These are phyloP conservation scores for Neostethus bicornis DNA, from an alignment of 2,797 vertebrate species.

Conservation along the genomic window DNA sequence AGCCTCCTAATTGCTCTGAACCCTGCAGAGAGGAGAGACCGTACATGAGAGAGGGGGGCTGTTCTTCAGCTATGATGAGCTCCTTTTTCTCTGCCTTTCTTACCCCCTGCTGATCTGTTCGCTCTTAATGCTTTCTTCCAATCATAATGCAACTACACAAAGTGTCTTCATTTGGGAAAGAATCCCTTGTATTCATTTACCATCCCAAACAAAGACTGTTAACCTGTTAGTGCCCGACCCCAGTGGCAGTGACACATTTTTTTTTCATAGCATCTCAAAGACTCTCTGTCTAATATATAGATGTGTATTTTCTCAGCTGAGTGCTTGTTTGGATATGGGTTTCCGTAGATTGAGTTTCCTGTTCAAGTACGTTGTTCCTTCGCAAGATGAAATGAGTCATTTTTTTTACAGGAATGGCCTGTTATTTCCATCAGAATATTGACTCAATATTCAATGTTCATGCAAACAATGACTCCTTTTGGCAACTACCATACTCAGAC, in stretches of 20 bases:
- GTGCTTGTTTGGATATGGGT: constrained; percentile 10
- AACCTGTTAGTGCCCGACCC: constrained; percentile 45
- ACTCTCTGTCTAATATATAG: not conserved
- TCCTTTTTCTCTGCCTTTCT: constrained; percentile 11
- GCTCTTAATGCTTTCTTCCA: constrained; percentile 33
- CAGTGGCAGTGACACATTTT: constrained; percentile 15
- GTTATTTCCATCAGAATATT: not conserved
- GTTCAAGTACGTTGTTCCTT: not conserved
- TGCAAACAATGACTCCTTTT: not conserved
- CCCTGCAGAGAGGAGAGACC: constrained; percentile 63
- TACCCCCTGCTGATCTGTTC: constrained; percentile 18
- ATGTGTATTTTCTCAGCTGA: not conserved
- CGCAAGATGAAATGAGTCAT: not conserved
- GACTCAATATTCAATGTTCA: constrained; percentile 1
- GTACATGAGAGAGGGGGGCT: constrained; percentile 52
- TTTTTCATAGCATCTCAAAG: not conserved
- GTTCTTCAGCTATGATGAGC: constrained; percentile 48
- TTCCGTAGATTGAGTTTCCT: not conserved
- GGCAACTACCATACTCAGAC: not conserved
- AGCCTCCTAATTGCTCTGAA: constrained; percentile 78
- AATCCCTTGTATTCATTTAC: constrained; percentile 32
- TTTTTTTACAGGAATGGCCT: not conserved
- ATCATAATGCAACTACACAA: constrained; percentile 57
- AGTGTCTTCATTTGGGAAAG: constrained; percentile 65
- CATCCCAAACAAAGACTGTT: constrained; percentile 15